Evolutionary conservation across 2,888 invertebrate genomes (phyloP).

Genomic region (Acanthosoma haemorrhoidale): DNA sequence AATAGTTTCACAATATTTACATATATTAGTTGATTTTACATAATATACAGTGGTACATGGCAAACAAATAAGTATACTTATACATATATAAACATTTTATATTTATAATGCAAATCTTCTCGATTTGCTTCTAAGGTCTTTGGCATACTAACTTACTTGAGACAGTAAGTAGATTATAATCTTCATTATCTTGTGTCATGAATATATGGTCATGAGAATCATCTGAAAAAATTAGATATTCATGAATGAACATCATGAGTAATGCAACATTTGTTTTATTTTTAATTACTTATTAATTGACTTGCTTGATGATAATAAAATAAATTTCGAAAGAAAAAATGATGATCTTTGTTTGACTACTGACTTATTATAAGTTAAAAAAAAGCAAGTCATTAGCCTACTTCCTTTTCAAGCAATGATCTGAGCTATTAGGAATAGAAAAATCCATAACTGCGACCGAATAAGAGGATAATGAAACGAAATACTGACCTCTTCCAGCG

Average conservation of each 20-base stretch:
- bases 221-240: slow-evolving; percentile 49
- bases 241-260: too few relatives aligned
- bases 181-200: slow-evolving; percentile 46
- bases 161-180: not conserved
- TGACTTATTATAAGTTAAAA: too few relatives aligned
- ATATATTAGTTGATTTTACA: slow-evolving; percentile 23
- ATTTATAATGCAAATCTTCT: slow-evolving; percentile 13
- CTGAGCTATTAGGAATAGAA: too few relatives aligned
- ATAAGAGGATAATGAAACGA: too few relatives aligned
- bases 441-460: too few relatives aligned
- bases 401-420: too few relatives aligned
- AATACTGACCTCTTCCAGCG: slow-evolving; percentile 64
- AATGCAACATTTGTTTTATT: too few relatives aligned
- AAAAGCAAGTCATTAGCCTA: too few relatives aligned
- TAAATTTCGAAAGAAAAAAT: too few relatives aligned
- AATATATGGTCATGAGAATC: slow-evolving; percentile 59
- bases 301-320: not conserved
- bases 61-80: slow-evolving; percentile 23
- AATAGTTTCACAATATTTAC: too few relatives aligned
- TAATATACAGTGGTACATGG: slow-evolving; percentile 36
- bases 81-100: slow-evolving; percentile 21
- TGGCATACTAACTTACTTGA: slow-evolving; percentile 3
- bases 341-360: too few relatives aligned
- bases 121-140: not conserved
- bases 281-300: too few relatives aligned